Percentiles rank a stretch among this genome's conserved stretches.
Conservation (phyloP, 2,888 invertebrate genomes). For the Orchesella flavescens region DNA sequence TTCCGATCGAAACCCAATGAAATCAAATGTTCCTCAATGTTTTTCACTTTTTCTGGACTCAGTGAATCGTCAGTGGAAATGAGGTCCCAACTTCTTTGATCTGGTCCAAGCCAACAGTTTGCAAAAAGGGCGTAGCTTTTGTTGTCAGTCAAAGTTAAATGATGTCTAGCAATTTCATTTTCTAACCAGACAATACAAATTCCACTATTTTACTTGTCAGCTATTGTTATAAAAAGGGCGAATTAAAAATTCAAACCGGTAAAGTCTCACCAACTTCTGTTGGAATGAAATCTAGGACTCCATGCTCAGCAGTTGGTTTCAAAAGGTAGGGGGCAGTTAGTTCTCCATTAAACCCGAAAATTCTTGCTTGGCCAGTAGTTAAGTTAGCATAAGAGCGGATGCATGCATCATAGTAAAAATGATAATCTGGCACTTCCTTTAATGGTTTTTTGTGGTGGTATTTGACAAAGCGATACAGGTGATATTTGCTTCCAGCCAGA, state of each 20-base stretch:
- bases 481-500: conserved; percentile 32
- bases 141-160: conserved; percentile 38
- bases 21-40: conserved; percentile 19
- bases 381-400: conserved; percentile 3
- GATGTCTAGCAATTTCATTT: background rate
- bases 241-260: too few species aligned
- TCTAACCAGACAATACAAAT: too few species aligned
- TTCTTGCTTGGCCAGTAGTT: background rate
- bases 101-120: conserved; percentile 16
- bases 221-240: too few species aligned
- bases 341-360: conserved; percentile 9
- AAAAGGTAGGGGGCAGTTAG: conserved; percentile 9
- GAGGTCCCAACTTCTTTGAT: conserved; percentile 31
- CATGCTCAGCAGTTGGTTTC: conserved; percentile 2
- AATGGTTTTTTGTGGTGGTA: background rate
- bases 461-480: conserved; percentile 30
- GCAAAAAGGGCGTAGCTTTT: conserved; percentile 30
- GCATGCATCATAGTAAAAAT: conserved; percentile 33
- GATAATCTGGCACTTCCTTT: conserved; percentile 11
- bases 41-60: background rate
- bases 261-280: background rate
- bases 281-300: conserved; percentile 7
- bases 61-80: background rate
- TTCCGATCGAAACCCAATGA: conserved; percentile 30
- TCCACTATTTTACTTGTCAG: too few species aligned